These are phyloP conservation scores for Drosophila leonis DNA, from an alignment of 2,888 invertebrate genomes.

Conservation along the genomic window DNA sequence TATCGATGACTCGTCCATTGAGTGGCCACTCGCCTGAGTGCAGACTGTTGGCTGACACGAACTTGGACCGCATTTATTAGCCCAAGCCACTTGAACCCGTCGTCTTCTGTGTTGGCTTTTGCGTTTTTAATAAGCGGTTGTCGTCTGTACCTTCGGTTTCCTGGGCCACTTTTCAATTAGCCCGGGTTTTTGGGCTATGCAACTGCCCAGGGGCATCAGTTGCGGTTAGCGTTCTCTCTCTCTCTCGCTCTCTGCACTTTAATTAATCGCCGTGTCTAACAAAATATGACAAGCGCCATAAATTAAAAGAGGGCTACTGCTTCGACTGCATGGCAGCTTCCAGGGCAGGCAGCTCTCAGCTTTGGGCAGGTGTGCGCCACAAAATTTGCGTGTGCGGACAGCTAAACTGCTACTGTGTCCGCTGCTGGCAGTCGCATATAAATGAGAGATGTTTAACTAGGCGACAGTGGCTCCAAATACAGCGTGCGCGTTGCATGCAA, in stretches of 20 bases:
- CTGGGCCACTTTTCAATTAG: slow-evolving; percentile 77
- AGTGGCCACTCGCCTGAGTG: slow-evolving; percentile 61
- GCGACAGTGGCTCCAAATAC: slow-evolving; percentile 62
- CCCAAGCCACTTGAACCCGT: slow-evolving; percentile 68
- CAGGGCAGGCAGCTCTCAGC: slow-evolving; percentile 21
- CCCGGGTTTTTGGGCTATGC: slow-evolving; percentile 29
- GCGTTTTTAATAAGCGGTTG: slow-evolving; percentile 79
- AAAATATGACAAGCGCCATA: slow-evolving; percentile 82
- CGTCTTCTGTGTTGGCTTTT: slow-evolving; percentile 32
- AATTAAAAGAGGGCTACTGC: slow-evolving; percentile 64
- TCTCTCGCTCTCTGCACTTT: slow-evolving; percentile 63
- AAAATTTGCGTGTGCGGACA: slow-evolving; percentile 81
- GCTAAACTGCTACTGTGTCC: slow-evolving; percentile 73
- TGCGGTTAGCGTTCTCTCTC: background rate
- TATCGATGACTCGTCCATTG: slow-evolving; percentile 79
- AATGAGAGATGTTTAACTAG: slow-evolving; percentile 81
- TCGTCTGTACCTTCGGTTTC: slow-evolving; percentile 52
- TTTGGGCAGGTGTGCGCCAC: slow-evolving; percentile 51
- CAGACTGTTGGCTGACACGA: slow-evolving; percentile 16
- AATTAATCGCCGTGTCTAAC: slow-evolving; percentile 79
- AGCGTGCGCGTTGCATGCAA: slow-evolving; percentile 48
- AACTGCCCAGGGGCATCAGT: slow-evolving; percentile 25
- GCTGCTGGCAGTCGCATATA: slow-evolving; percentile 67
- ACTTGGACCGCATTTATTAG: slow-evolving; percentile 70
- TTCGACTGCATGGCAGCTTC: slow-evolving; percentile 24